Conservation (phyloP, 1,140 invertebrate species). For the Rhyacophila brunnea region DNA sequence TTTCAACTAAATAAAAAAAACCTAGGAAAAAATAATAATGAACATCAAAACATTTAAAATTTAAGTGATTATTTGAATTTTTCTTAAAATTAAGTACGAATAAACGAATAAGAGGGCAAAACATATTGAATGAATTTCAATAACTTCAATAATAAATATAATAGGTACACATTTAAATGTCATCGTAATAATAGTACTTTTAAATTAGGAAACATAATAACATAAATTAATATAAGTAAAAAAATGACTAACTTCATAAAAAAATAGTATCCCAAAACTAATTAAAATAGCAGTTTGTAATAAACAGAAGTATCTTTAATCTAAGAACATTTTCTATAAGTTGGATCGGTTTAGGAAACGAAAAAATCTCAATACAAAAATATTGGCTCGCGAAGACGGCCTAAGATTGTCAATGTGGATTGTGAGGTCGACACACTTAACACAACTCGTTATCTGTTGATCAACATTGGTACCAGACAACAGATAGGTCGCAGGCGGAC, state of each 20-base stretch:
- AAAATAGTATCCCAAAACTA: slow-evolving; percentile 2
- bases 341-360: background rate
- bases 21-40: too few relatives aligned
- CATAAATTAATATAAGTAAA: slow-evolving; percentile 7
- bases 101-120: too few relatives aligned
- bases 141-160: background rate
- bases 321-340: background rate
- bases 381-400: background rate
- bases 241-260: slow-evolving; percentile 24
- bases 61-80: too few relatives aligned
- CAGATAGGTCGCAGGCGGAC: background rate
- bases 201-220: slow-evolving; percentile 4
- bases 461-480: background rate
- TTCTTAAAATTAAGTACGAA: too few relatives aligned
- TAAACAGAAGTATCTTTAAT: slow-evolving; percentile 7
- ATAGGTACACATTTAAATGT: background rate
- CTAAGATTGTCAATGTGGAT: background rate
- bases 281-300: background rate
- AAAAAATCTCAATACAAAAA: slow-evolving; percentile 1
- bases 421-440: too few relatives aligned
- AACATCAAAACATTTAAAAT: too few relatives aligned
- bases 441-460: too few relatives aligned
- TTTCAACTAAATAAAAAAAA: background rate
- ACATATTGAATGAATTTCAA: background rate
- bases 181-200: background rate